Percentiles rank a stretch among this genome's conserved stretches.
phyloP scores from a whole-genome alignment of 1,140 invertebrate species.

The Fopius arisanus region DNA sequence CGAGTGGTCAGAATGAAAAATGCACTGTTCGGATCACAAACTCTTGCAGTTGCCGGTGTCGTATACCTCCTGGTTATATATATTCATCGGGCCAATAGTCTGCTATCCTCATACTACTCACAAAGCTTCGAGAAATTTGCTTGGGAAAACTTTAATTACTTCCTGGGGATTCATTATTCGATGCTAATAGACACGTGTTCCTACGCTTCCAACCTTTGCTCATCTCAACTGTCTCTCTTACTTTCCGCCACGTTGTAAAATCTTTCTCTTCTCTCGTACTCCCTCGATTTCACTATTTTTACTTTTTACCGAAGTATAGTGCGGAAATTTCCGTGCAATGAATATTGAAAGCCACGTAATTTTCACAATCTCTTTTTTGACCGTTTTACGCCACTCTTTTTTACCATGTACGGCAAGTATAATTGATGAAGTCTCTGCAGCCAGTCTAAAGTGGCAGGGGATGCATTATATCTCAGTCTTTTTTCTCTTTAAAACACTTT shows the following conservation, averaged over 20 bases:
- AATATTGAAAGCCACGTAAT: slow-evolving; percentile 46
- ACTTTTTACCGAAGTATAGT: not conserved
- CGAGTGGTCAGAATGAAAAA: slow-evolving; percentile 49
- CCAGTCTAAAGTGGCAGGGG: not conserved
- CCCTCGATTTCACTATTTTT: not conserved
- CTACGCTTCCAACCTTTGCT: not conserved
- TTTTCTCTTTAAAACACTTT: not conserved
- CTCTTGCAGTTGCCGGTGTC: slow-evolving; percentile 11
- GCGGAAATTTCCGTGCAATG: slow-evolving; percentile 37
- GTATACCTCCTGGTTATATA: not conserved
- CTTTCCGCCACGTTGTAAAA: not conserved
- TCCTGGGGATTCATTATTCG: slow-evolving; percentile 56
- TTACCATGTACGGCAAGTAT: not conserved
- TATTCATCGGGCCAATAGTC: not conserved
- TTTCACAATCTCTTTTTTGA: slow-evolving; percentile 19
- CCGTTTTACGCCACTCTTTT: no score
- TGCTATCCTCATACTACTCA: not conserved
- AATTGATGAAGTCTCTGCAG: not conserved
- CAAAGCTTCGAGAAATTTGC: slow-evolving; percentile 41
- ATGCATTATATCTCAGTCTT: not conserved
- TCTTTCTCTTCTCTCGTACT: not conserved
- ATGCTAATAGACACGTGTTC: slow-evolving; percentile 56
- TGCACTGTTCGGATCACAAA: slow-evolving; percentile 33
- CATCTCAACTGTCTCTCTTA: not conserved
- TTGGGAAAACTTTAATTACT: slow-evolving; percentile 58